phyloP scores from a whole-genome alignment of 2,888 invertebrate species.

The Molorchus minor region DNA sequence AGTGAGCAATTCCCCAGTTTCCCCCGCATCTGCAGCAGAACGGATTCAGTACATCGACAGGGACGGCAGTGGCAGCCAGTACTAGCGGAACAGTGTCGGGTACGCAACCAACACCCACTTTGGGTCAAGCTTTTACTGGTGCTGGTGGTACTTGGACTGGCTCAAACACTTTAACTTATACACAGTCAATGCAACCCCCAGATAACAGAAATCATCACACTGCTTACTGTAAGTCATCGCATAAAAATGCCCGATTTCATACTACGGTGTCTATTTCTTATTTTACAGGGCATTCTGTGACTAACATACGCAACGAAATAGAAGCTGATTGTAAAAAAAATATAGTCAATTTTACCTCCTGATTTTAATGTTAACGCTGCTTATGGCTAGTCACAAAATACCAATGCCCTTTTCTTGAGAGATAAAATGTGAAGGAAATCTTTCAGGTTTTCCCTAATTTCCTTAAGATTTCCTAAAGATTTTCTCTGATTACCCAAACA shows the following conservation, averaged over 20 bases:
- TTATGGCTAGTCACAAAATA: too few relatives aligned
- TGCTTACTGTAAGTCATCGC: conserved; percentile 68
- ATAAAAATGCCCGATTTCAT: not conserved
- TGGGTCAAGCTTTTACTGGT: conserved; percentile 56
- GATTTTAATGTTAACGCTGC: too few relatives aligned
- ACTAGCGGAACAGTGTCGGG: conserved; percentile 45
- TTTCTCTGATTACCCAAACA: too few relatives aligned
- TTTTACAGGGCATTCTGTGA: too few relatives aligned
- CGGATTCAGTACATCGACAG: conserved; percentile 58
- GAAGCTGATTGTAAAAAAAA: too few relatives aligned
- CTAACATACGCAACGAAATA: too few relatives aligned
- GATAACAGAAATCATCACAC: conserved; percentile 72
- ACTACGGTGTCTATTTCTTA: not conserved
- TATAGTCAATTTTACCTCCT: too few relatives aligned
- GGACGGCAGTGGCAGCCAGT: conserved; percentile 41
- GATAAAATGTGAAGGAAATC: too few relatives aligned
- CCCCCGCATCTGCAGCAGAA: conserved; percentile 66
- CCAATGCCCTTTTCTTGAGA: too few relatives aligned
- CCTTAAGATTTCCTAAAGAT: too few relatives aligned
- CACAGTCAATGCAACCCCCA: conserved; percentile 86
- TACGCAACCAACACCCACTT: conserved; percentile 50
- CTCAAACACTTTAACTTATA: conserved; percentile 90
- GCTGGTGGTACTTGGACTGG: conserved; percentile 85
- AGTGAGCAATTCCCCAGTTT: conserved; percentile 62
- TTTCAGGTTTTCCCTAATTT: too few relatives aligned